Conservation (phyloP, 37 sponge, comb jelly and placozoan genomes). For the Haliclona indistincta region DNA sequence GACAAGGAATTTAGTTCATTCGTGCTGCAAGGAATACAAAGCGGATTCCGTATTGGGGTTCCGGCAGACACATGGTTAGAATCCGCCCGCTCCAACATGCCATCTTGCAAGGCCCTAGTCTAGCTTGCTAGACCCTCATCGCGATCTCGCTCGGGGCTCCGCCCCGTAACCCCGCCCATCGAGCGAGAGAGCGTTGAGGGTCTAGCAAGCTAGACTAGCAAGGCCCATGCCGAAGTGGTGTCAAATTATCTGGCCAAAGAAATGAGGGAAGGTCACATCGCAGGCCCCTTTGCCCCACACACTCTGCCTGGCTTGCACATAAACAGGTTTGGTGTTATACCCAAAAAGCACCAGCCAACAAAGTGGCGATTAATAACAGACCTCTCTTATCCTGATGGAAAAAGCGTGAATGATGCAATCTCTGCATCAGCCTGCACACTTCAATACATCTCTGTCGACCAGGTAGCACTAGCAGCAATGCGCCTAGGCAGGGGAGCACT, state of each 20-base stretch:
- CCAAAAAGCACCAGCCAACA: constrained; percentile 36
- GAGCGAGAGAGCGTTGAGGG: too few species aligned
- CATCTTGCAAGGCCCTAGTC: too few species aligned
- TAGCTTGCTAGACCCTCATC: too few species aligned
- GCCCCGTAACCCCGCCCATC: too few species aligned
- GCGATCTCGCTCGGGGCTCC: too few species aligned
- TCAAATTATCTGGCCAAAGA: constrained; percentile 13
- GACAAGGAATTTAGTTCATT: constrained; percentile 8
- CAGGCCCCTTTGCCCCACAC: constrained; percentile 19
- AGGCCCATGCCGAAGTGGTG: neutral
- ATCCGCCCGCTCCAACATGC: constrained; percentile 17
- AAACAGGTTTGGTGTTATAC: constrained; percentile 29
- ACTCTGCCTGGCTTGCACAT: constrained; percentile 5
- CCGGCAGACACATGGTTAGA: neutral
- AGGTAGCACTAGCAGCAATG: constrained; percentile 6
- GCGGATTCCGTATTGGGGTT: constrained; percentile 31
- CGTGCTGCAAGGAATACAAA: neutral
- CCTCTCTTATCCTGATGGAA: constrained; percentile 30
- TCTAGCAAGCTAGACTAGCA: too few species aligned
- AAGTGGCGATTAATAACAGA: constrained; percentile 52
- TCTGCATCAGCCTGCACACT: constrained; percentile 20
- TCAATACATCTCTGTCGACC: constrained; percentile 22
- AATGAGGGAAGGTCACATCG: neutral
- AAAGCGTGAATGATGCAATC: constrained; percentile 45
- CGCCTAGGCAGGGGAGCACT: constrained; percentile 22